Conservation (phyloP, 2,888 invertebrate genomes). For the Caenorhabditis sp. region DNA sequence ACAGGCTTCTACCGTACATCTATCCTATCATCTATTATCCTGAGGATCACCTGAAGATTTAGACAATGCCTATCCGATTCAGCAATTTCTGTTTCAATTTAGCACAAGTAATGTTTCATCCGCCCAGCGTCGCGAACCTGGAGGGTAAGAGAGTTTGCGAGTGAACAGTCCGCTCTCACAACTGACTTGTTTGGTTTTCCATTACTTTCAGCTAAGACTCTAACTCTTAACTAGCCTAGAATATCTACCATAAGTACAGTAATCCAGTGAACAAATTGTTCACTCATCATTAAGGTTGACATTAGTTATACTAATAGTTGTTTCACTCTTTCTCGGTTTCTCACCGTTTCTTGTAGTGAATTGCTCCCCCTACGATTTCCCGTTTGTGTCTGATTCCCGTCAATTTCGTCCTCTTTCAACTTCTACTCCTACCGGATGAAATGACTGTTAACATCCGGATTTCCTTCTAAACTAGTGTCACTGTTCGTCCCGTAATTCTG, state of each 20-base stretch:
- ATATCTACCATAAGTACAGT: too few species aligned
- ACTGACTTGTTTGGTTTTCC: too few species aligned
- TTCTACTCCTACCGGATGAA: constrained; percentile 35
- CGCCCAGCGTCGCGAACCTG: constrained; percentile 49
- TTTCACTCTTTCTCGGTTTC: constrained; percentile 1
- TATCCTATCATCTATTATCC: not conserved
- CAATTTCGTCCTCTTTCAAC: constrained; percentile 17
- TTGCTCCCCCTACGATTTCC: not conserved
- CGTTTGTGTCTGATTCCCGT: constrained; percentile 25
- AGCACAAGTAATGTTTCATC: constrained; percentile 48
- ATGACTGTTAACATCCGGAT: constrained; percentile 7
- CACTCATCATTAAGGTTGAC: too few species aligned
- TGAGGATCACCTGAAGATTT: too few species aligned
- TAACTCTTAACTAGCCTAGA: not conserved
- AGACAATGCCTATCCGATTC: not conserved
- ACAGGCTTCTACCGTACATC: constrained; percentile 21
- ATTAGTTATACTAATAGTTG: too few species aligned
- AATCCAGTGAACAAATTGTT: too few species aligned
- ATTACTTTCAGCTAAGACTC: constrained; percentile 8
- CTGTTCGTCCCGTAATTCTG: not conserved
- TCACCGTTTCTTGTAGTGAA: constrained; percentile 8
- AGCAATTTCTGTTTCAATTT: constrained; percentile 17
- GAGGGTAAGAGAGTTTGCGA: constrained; percentile 44
- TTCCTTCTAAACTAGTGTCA: not conserved
- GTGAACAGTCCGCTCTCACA: not conserved